Conservation (phyloP, 1,140 invertebrate genomes). For the Caenorhabditis tropicalis region DNA sequence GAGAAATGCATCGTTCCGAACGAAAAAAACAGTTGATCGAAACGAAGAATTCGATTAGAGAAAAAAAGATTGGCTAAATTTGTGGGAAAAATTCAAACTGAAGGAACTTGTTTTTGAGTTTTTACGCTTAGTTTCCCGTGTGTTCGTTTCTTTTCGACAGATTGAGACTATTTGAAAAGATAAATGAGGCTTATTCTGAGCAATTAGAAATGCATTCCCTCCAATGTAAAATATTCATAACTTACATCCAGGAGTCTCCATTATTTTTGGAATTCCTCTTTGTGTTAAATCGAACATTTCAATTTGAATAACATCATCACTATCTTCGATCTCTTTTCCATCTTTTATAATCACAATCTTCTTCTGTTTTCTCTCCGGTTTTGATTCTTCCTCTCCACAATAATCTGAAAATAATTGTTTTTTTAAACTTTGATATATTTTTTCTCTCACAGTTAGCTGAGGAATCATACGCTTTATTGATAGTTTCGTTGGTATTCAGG, state of each 20-base stretch:
- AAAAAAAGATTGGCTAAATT: background rate
- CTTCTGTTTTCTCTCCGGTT: background rate
- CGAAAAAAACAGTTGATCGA: background rate
- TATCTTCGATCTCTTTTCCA: background rate
- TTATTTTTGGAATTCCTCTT: background rate
- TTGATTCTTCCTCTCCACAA: background rate
- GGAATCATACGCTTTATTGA: slow-evolving; percentile 16
- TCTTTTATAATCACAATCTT: background rate
- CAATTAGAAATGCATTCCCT: background rate
- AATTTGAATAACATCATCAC: background rate
- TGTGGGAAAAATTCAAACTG: no score
- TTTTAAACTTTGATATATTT: background rate
- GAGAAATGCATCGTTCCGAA: background rate
- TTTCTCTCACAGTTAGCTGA: background rate
- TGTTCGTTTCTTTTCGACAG: no score
- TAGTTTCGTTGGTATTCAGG: slow-evolving; percentile 16
- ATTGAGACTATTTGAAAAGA: no score
- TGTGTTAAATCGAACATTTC: slow-evolving; percentile 18
- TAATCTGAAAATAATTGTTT: slow-evolving; percentile 6
- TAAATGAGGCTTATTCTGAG: no score
- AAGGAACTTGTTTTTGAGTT: no score
- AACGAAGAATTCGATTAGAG: background rate
- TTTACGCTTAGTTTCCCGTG: no score
- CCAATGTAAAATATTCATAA: background rate
- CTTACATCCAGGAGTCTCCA: slow-evolving; percentile 1